phyloP scores from a whole-genome alignment of 2,113 vertebrate species.

The Cyanistes caeruleus region DNA sequence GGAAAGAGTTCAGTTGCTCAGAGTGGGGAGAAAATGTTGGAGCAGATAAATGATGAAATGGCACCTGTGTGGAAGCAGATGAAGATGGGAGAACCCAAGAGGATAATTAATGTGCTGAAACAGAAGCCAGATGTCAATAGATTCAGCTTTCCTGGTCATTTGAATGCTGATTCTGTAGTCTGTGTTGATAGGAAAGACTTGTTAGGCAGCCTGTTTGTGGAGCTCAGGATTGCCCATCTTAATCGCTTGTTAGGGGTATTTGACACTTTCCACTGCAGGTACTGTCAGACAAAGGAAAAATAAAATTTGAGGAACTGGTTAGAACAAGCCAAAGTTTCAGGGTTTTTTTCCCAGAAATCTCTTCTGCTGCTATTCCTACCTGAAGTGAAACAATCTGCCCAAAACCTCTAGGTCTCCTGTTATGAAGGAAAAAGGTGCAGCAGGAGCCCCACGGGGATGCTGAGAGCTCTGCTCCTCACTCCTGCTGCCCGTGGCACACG shows the following conservation, averaged over 20 bases:
- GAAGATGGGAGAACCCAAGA: conserved; percentile 59
- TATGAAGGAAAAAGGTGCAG: not conserved
- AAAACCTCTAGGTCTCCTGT: not conserved
- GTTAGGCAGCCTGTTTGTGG: conserved; percentile 46
- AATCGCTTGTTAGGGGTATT: conserved; percentile 5
- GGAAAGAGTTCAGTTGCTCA: conserved; percentile 11
- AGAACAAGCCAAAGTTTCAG: not conserved
- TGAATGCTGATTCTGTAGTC: conserved; percentile 62
- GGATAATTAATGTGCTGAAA: conserved; percentile 69
- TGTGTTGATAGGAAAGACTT: conserved; percentile 47
- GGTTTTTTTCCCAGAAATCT: not conserved
- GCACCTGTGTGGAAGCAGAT: conserved; percentile 51
- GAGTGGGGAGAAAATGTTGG: conserved; percentile 13
- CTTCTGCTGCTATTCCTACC: not conserved
- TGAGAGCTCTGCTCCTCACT: not conserved
- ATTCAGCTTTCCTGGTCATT: conserved; percentile 55
- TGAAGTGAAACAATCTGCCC: not conserved
- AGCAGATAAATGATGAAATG: conserved; percentile 60
- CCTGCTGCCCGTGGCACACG: not conserved
- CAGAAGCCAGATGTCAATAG: conserved; percentile 64
- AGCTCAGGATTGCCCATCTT: conserved; percentile 34
- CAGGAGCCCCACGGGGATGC: not conserved
- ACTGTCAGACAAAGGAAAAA: conserved; percentile 41
- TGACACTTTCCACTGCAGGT: conserved; percentile 41
- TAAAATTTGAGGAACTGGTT: conserved; percentile 16